These are phyloP conservation scores for Sycobia sp. DNA, from an alignment of 1,140 invertebrate genomes.

Conservation along the genomic window DNA sequence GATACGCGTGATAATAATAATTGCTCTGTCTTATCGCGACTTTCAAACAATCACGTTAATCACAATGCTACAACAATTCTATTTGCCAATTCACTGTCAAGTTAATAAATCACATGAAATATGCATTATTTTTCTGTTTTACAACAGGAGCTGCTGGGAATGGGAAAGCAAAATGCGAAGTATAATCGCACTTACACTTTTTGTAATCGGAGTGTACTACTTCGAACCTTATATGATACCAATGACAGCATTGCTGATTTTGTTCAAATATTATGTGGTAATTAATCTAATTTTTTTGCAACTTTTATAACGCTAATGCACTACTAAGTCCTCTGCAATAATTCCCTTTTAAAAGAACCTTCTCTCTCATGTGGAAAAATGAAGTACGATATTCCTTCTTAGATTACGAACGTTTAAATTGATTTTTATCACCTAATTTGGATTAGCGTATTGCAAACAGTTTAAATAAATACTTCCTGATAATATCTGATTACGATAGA, in stretches of 20 bases:
- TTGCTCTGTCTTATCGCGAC: no score
- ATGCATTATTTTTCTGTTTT: no score
- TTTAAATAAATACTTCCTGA: neutral
- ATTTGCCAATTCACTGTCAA: no score
- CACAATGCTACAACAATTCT: no score
- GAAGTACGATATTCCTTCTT: no score
- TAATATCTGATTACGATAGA: neutral
- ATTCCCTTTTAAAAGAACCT: conserved; percentile 4
- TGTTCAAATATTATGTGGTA: conserved; percentile 76
- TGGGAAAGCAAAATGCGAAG: conserved; percentile 95
- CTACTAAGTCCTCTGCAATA: conserved; percentile 4
- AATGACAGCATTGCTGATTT: conserved; percentile 74
- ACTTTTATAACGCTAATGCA: conserved; percentile 24
- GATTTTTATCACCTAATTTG: no score
- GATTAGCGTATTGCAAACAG: neutral
- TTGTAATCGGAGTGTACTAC: conserved; percentile 80
- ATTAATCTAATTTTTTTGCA: conserved; percentile 42
- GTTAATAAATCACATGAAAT: no score
- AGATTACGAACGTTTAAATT: no score
- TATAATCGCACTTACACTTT: conserved; percentile 83
- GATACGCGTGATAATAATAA: no score
- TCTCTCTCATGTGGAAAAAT: conserved; percentile 19
- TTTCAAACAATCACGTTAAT: no score
- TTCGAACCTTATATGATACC: conserved; percentile 91
- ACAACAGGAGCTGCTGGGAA: conserved; percentile 88